These are phyloP conservation scores for Calephelis nemesis DNA, from an alignment of 1,140 invertebrate species.

Conservation along the genomic window DNA sequence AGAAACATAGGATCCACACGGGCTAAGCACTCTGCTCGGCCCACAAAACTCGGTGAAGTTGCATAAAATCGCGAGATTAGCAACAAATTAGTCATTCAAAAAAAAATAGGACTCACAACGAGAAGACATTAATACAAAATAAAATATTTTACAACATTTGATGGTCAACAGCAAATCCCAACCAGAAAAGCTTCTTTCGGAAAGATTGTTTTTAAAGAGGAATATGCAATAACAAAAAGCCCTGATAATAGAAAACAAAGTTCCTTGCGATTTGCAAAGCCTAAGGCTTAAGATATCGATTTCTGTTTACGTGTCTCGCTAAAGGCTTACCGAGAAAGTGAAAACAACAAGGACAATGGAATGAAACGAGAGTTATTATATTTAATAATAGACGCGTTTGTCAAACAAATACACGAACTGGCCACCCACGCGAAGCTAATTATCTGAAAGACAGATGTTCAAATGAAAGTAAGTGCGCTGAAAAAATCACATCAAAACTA, in stretches of 20 bases:
- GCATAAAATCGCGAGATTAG: too few species aligned
- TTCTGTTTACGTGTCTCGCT: conserved; percentile 50
- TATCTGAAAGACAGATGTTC: conserved; percentile 66
- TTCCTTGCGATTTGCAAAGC: neutral
- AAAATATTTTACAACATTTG: too few species aligned
- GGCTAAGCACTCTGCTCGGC: too few species aligned
- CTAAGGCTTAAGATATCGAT: conserved; percentile 43
- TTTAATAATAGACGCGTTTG: conserved; percentile 53
- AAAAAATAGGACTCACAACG: too few species aligned
- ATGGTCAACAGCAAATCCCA: too few species aligned
- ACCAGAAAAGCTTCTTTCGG: too few species aligned
- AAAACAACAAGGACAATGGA: conserved; percentile 58
- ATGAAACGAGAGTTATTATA: conserved; percentile 53
- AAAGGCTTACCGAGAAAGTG: conserved; percentile 66
- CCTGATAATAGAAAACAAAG: neutral
- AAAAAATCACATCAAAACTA: conserved; percentile 70
- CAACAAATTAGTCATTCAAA: too few species aligned
- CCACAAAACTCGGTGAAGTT: too few species aligned
- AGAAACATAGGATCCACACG: too few species aligned
- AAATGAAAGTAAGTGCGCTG: conserved; percentile 51
- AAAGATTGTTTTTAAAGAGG: neutral
- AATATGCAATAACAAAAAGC: conserved; percentile 3
- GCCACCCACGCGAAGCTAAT: conserved; percentile 61
- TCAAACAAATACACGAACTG: conserved; percentile 41
- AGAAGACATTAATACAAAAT: too few species aligned